A percentile compares a stretch with the other conserved stretches of the same genome.
phyloP scores from a whole-genome alignment of 2,797 vertebrate species.

The Nothura maculosa region DNA sequence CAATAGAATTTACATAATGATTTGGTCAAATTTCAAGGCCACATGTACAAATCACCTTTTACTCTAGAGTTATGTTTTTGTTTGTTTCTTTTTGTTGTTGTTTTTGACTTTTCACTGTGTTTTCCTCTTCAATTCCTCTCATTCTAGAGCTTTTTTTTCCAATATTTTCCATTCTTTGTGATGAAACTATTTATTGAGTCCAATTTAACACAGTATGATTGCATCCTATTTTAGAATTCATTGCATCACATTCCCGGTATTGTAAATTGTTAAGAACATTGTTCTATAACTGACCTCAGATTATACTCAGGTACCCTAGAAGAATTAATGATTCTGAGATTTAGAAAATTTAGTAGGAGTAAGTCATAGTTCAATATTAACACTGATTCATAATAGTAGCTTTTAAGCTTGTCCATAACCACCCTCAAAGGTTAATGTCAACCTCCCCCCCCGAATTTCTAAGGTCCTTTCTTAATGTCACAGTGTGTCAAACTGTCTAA shows the following conservation, averaged over 20 bases:
- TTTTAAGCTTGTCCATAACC: background rate
- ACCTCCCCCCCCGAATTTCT: background rate
- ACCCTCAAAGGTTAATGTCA: background rate
- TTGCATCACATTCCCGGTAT: background rate
- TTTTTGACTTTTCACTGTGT: background rate
- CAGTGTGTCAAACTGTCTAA: background rate
- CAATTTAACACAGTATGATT: background rate
- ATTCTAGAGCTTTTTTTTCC: background rate
- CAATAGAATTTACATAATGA: background rate
- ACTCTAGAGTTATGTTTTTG: background rate
- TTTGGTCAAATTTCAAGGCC: background rate
- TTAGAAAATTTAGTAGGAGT: background rate
- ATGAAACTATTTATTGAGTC: background rate
- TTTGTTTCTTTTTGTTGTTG: background rate
- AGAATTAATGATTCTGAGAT: background rate
- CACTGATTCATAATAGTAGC: background rate
- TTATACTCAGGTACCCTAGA: background rate
- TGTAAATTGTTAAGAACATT: background rate
- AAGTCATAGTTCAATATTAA: background rate
- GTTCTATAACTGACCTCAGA: background rate
- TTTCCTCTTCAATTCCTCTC: background rate
- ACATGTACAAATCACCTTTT: background rate
- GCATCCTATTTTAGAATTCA: background rate
- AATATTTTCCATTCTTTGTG: background rate
- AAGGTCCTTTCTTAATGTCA: background rate